A percentile compares a stretch with the other conserved stretches of the same genome.
These are phyloP conservation scores for Nasonia longicornis DNA, from an alignment of 1,140 invertebrate genomes.

Conservation along the genomic window DNA sequence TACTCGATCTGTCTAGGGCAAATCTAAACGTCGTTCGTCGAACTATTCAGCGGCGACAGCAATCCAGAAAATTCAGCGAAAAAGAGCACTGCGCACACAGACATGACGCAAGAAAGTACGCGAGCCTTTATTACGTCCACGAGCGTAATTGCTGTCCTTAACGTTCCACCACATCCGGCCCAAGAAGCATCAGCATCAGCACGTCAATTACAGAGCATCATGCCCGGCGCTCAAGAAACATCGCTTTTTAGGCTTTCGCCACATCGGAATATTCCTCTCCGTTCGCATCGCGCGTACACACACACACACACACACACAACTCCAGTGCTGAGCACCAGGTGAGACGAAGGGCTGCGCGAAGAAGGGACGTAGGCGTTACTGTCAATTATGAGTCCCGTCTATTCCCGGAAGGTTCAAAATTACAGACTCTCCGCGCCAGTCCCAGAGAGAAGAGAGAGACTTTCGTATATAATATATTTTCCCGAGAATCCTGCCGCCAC, in stretches of 20 bases:
- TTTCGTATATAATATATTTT: neutral
- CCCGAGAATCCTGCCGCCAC: neutral
- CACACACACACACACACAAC: constrained; percentile 36
- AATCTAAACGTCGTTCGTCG: neutral
- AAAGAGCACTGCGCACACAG: constrained; percentile 2
- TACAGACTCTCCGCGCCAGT: constrained; percentile 49
- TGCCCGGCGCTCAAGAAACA: constrained; percentile 27
- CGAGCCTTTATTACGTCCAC: constrained; percentile 54
- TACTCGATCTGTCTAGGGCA: neutral
- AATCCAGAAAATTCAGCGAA: constrained; percentile 7
- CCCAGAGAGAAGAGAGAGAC: neutral
- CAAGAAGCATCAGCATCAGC: constrained; percentile 39
- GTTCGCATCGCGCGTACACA: constrained; percentile 51
- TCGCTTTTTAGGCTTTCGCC: constrained; percentile 28
- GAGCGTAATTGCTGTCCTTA: constrained; percentile 59
- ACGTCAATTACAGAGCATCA: constrained; percentile 44
- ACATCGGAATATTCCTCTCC: constrained; percentile 42
- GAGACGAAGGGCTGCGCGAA: constrained; percentile 40
- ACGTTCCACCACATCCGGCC: constrained; percentile 58
- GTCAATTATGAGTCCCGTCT: constrained; percentile 62
- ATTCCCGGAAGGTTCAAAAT: constrained; percentile 62
- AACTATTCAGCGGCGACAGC: neutral
- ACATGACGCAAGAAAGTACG: constrained; percentile 10
- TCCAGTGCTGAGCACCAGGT: constrained; percentile 13
- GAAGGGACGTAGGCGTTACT: constrained; percentile 55